Conservation (phyloP, 2,113 vertebrate species). For the Dunckerocampus dactyliophorus region DNA sequence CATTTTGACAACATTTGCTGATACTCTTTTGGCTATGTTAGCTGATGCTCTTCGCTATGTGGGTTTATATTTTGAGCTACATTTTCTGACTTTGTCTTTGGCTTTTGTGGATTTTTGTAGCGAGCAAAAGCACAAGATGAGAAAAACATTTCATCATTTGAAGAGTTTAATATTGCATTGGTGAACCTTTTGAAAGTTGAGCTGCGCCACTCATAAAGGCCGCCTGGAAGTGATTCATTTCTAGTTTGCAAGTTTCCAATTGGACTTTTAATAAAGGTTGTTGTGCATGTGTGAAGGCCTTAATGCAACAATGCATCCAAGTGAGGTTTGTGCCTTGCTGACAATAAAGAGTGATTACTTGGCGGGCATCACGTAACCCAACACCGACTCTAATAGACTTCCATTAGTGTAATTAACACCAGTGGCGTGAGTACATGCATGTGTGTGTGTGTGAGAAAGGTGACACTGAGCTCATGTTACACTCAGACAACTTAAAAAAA, state of each 20-base stretch:
- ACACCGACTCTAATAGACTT: slow-evolving; percentile 19
- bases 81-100: too few species aligned
- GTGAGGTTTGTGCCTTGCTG: background rate
- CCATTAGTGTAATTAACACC: slow-evolving; percentile 60
- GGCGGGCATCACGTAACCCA: slow-evolving; percentile 12
- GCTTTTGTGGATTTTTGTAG: too few species aligned
- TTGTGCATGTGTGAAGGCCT: background rate
- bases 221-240: background rate
- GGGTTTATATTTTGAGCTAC: too few species aligned
- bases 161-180: background rate
- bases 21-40: too few species aligned
- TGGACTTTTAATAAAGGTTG: background rate
- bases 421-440: slow-evolving; percentile 17
- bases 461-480: slow-evolving; percentile 40
- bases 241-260: background rate
- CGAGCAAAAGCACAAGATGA: background rate
- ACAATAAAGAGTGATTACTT: slow-evolving; percentile 4
- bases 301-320: background rate
- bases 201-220: too few species aligned
- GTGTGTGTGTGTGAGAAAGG: slow-evolving; percentile 43
- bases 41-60: too few species aligned
- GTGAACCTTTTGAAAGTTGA: too few species aligned
- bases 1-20: too few species aligned
- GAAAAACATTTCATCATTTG: background rate
- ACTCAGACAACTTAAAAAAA: slow-evolving; percentile 31